Evolutionary conservation across 2,888 invertebrate genomes (phyloP).

Genomic region (Lasioglossum morio): DNA sequence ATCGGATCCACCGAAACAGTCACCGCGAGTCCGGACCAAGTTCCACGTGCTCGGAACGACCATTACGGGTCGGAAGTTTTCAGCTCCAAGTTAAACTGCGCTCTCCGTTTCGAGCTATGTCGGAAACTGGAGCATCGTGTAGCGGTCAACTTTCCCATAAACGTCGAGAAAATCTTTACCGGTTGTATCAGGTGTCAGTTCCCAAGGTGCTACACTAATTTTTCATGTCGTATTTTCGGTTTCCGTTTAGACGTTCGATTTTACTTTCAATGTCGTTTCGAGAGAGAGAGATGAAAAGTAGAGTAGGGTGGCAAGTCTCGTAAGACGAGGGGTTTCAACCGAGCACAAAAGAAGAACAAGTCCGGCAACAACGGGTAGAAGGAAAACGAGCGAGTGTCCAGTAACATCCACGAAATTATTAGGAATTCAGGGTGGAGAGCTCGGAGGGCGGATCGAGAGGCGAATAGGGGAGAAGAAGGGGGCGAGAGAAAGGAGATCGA

Average conservation of each 20-base stretch:
- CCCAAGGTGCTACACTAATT: too few relatives aligned
- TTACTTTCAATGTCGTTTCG: too few relatives aligned
- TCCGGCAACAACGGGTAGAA: not conserved
- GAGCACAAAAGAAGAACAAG: not conserved
- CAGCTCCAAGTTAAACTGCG: conserved; percentile 10
- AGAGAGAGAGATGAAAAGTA: too few relatives aligned
- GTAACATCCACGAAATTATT: conserved; percentile 3
- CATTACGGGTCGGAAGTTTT: conserved; percentile 54
- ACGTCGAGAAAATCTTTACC: not conserved
- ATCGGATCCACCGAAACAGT: conserved; percentile 44
- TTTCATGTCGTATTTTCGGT: too few relatives aligned
- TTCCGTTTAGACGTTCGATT: too few relatives aligned
- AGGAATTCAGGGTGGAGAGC: not conserved
- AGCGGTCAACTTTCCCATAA: not conserved
- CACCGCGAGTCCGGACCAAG: not conserved
- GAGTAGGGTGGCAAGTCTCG: too few relatives aligned
- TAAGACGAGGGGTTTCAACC: not conserved
- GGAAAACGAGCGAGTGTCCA: not conserved
- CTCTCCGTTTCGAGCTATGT: conserved; percentile 15
- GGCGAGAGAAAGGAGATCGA: conserved; percentile 12
- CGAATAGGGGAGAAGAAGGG: not conserved
- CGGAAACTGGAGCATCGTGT: not conserved
- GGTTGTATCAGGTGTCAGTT: not conserved
- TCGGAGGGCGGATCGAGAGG: not conserved
- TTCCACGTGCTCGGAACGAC: conserved; percentile 47